These are phyloP conservation scores for Diadophis punctatus DNA, from an alignment of 2,113 vertebrate species.

Conservation along the genomic window DNA sequence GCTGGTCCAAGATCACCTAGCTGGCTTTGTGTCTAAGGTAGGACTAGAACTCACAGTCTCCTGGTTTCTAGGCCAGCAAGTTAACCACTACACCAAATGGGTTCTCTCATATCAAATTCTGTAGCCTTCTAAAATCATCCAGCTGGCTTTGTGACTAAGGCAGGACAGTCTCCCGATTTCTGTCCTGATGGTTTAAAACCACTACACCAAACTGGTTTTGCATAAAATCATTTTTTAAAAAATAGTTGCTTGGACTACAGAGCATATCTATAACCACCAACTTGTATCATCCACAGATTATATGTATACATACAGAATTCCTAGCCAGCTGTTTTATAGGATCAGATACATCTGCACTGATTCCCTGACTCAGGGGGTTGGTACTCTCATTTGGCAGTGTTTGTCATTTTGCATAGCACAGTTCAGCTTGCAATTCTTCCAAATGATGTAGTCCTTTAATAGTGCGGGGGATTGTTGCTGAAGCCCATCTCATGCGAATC, in stretches of 20 bases:
- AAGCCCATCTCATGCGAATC: not conserved
- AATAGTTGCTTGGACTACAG: not conserved
- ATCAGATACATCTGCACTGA: not conserved
- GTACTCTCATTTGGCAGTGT: not conserved
- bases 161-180: not conserved
- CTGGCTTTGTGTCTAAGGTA: not conserved
- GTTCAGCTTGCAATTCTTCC: not conserved
- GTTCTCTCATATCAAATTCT: not conserved
- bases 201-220: not conserved
- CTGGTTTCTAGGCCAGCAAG: not conserved
- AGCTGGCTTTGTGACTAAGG: not conserved
- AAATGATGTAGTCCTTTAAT: too few relatives aligned
- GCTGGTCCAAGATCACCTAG: too few relatives aligned
- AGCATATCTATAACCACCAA: not conserved
- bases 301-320: not conserved
- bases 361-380: not conserved
- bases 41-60: not conserved
- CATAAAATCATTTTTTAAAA: not conserved
- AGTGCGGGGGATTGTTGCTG: not conserved
- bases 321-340: not conserved
- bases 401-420: not conserved
- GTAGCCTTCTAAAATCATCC: not conserved
- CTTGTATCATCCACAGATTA: not conserved
- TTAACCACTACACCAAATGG: not conserved
- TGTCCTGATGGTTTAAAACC: not conserved